Base-by-base conservation (phyloP, 2,888 invertebrate species). In the Macrophya alboannulata region DNA sequence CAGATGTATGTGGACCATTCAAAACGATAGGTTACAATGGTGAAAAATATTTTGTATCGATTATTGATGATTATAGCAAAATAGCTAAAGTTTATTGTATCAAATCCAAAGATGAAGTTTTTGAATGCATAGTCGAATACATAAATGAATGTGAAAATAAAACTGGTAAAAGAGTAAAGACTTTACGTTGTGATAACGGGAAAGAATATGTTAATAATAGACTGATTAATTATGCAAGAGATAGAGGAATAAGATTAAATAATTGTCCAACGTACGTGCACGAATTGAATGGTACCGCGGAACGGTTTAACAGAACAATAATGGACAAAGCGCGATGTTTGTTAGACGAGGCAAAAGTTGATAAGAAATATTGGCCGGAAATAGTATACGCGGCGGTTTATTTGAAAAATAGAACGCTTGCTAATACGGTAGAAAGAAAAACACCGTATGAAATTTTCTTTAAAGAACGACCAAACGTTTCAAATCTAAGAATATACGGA, bases 11-110 rank as follows among this genome's bases (percentile, higher is more conserved):
- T 86, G 87, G 86, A 15, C 87, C 87, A 65, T 86, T 86, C 82
- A 31, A 65, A 72, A 87, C 84, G 48, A 68, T 68, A 55, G 88
- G 87, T 25, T 85, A 85, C 4, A 86, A 87, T 25, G 87, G 88
- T 12, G 86, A 88, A 86, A 88, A 74, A 87, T 89, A 88, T 84
- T 89, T 89, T 84, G 55, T 89, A 10, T 84, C 87, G 6, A 87
- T 89, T 84, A 85, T 89, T 4, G 89, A 89, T 85, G 89, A 89
- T 81, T 88, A 86, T 86, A 89, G 88, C 85, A 87, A 87, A 86
- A 72, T 87, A 48, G 86, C 86, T 1, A 84, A 68, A 83, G 83
- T 88, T 37, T 89, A 89, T 86, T 77, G 68, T 17, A 89, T 89
- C 40, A 88, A 88, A 87, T 68, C 86, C 2, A 88, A 89, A 86